Evolutionary conservation across 2,888 invertebrate species (phyloP).

Genomic region (Euproctis similis): DNA sequence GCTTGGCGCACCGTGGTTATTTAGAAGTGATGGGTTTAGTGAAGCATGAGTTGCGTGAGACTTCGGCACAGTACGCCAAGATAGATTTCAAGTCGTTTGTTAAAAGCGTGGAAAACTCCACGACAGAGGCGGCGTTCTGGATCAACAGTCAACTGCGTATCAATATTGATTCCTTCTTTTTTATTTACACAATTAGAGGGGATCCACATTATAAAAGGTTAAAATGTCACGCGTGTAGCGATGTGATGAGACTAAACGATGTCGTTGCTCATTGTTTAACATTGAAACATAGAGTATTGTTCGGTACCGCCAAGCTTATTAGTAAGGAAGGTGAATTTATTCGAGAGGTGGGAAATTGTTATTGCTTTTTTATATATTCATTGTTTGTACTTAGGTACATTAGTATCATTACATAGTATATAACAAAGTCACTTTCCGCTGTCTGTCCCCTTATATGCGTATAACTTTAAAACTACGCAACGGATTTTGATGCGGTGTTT

Average conservation of each 20-base stretch:
- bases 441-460: too few relatives aligned
- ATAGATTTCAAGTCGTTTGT: not conserved
- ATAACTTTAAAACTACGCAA: too few relatives aligned
- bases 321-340: constrained; percentile 30
- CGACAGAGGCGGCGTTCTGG: constrained; percentile 5
- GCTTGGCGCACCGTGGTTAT: constrained; percentile 33
- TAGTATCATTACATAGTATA: too few relatives aligned
- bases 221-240: constrained; percentile 41
- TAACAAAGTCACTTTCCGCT: too few relatives aligned
- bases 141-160: constrained; percentile 26
- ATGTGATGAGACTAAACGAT: constrained; percentile 16
- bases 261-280: constrained; percentile 31
- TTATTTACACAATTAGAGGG: constrained; percentile 23
- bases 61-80: not conserved
- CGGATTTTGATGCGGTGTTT: too few relatives aligned
- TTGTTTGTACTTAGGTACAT: too few relatives aligned
- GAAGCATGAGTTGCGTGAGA: constrained; percentile 14
- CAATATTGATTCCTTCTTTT: constrained; percentile 26
- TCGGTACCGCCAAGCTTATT: constrained; percentile 25
- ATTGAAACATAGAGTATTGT: constrained; percentile 28
- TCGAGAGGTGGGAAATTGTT: constrained; percentile 50
- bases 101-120: not conserved
- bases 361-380: too few relatives aligned
- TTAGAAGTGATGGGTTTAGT: constrained; percentile 33
- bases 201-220: constrained; percentile 22